Conservation (phyloP, 2,888 invertebrate species). For the Campoletis raptor region DNA sequence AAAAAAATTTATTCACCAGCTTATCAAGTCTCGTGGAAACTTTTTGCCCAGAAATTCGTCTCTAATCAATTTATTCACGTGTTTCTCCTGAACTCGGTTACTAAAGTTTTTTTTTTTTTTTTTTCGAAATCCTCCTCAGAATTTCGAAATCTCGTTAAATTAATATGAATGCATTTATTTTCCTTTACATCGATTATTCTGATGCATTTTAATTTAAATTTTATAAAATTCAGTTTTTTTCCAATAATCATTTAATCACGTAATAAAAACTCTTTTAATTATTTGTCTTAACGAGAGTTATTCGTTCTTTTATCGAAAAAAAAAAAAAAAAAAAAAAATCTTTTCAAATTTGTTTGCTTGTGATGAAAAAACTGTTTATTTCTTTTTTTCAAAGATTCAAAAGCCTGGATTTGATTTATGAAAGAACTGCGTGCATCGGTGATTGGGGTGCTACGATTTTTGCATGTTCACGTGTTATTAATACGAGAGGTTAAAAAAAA, state of each 20-base stretch:
- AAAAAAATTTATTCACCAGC: background rate
- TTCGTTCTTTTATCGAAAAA: background rate
- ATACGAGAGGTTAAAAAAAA: background rate
- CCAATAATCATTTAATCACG: too few relatives aligned
- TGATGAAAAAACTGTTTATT: background rate
- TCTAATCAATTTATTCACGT: background rate
- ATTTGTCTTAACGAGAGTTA: background rate
- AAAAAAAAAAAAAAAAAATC: background rate
- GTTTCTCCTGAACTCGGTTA: background rate
- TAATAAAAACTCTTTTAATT: too few relatives aligned
- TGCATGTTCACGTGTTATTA: constrained; percentile 8
- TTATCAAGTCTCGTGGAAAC: background rate
- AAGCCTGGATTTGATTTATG: background rate
- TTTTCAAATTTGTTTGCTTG: background rate
- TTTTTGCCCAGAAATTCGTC: background rate
- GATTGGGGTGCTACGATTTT: background rate
- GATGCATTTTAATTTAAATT: too few relatives aligned
- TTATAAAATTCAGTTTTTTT: too few relatives aligned
- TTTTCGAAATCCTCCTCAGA: too few relatives aligned
- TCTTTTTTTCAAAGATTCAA: background rate
- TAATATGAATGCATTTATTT: too few relatives aligned
- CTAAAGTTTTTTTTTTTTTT: too few relatives aligned
- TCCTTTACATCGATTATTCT: too few relatives aligned
- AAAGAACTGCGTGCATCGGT: background rate
- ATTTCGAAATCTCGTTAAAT: too few relatives aligned